A percentile compares a stretch with the other conserved stretches of the same genome.
These are phyloP conservation scores for Antitype chi DNA, from an alignment of 2,888 invertebrate species.

Conservation along the genomic window DNA sequence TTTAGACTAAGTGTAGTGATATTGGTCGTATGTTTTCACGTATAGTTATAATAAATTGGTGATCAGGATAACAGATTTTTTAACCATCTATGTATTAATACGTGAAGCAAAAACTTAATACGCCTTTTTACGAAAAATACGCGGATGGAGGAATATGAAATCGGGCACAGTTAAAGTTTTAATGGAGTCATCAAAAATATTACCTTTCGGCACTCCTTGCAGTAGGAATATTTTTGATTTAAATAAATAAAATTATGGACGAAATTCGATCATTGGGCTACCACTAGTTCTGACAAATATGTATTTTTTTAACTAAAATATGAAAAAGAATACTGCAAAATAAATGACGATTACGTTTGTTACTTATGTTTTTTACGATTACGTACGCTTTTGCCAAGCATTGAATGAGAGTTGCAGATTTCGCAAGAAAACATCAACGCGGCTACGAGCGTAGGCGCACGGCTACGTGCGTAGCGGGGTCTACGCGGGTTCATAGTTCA, in stretches of 20 bases:
- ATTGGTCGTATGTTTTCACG: background rate
- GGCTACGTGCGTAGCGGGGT: conserved; percentile 50
- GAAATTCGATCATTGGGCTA: no score
- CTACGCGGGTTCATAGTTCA: conserved; percentile 31
- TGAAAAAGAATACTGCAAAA: background rate
- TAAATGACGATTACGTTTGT: no score
- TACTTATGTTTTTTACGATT: no score
- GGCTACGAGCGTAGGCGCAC: conserved; percentile 42
- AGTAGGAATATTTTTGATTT: no score
- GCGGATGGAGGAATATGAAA: no score
- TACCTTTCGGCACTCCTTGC: no score
- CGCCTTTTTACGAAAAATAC: no score
- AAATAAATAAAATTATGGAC: no score
- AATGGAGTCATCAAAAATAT: no score
- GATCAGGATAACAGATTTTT: background rate
- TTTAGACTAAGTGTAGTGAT: conserved; percentile 1
- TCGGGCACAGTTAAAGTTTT: no score
- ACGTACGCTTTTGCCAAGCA: background rate
- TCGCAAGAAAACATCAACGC: background rate
- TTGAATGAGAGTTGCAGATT: conserved; percentile 11
- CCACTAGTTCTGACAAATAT: no score
- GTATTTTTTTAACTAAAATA: background rate
- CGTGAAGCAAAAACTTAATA: no score
- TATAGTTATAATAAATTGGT: conserved; percentile 13
- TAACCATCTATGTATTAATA: background rate